These are phyloP conservation scores for Thaumatotibia leucotreta DNA, from an alignment of 1,140 invertebrate species.

Conservation along the genomic window DNA sequence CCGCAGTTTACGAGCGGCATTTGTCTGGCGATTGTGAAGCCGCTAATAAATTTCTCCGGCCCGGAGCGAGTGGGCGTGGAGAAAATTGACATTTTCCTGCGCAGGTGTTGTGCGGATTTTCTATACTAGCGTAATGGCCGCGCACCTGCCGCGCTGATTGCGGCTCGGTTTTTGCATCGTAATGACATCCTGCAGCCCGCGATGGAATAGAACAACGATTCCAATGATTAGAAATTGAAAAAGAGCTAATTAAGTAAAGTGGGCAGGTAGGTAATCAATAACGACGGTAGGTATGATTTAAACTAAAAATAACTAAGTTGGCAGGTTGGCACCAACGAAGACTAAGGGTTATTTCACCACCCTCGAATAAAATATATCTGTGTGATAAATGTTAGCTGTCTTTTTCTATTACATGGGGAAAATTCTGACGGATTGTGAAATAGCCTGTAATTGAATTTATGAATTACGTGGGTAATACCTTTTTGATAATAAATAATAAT, in stretches of 20 bases:
- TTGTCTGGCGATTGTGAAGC: neutral
- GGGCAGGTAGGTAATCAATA: neutral
- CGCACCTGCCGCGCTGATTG: slow-evolving; percentile 19
- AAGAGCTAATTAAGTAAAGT: neutral
- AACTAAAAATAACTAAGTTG: no score
- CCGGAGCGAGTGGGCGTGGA: slow-evolving; percentile 15
- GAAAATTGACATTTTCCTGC: slow-evolving; percentile 56
- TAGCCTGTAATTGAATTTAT: no score
- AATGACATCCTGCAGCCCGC: slow-evolving; percentile 25
- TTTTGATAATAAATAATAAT: no score
- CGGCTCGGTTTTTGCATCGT: slow-evolving; percentile 34
- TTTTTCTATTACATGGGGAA: no score
- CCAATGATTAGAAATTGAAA: neutral
- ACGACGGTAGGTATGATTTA: no score
- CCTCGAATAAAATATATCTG: no score
- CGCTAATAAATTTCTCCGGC: neutral
- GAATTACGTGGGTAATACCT: no score
- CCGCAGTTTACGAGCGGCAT: neutral
- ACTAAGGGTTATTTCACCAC: no score
- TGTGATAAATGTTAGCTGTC: no score
- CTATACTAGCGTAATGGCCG: slow-evolving; percentile 39
- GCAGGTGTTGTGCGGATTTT: slow-evolving; percentile 40
- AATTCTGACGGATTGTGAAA: no score
- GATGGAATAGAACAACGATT: neutral
- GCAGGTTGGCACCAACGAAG: no score